phyloP scores from a whole-genome alignment of 2,113 vertebrate genomes.

The Chloropsis cyanopogon region DNA sequence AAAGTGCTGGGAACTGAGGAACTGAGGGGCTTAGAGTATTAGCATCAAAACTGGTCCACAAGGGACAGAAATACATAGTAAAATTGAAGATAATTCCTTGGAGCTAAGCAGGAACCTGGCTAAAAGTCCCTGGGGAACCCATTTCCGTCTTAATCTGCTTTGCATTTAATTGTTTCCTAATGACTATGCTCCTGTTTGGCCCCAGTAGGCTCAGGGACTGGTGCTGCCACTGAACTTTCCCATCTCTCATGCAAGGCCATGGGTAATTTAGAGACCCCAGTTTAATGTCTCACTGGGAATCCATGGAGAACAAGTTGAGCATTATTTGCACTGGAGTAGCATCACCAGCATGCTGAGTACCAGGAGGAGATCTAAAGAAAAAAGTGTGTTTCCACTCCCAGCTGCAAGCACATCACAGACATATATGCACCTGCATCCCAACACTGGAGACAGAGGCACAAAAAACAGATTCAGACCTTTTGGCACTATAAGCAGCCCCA shows the following conservation, averaged over 20 bases:
- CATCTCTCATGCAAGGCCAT: background rate
- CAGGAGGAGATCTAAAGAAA: background rate
- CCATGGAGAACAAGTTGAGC: background rate
- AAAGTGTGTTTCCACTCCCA: background rate
- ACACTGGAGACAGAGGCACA: background rate
- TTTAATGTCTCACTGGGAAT: background rate
- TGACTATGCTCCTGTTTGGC: background rate
- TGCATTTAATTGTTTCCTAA: conserved; percentile 53
- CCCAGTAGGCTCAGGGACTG: background rate
- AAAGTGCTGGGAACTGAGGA: background rate
- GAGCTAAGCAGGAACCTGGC: conserved; percentile 24
- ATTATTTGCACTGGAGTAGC: background rate
- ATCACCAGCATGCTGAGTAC: background rate
- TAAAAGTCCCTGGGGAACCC: conserved; percentile 4
- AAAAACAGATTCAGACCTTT: background rate
- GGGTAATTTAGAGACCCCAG: background rate
- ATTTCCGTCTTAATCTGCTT: conserved; percentile 46
- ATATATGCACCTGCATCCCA: background rate
- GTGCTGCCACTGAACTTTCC: background rate
- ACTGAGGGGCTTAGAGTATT: background rate
- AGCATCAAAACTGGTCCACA: background rate
- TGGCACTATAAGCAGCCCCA: background rate
- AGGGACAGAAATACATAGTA: conserved; percentile 4
- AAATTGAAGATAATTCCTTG: conserved; percentile 27
- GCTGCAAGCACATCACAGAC: background rate